Evolutionary conservation across 2,113 vertebrate species (phyloP), one percentile per base, ranked within the genome.

Genomic region (Collichthys lucidus): DNA sequence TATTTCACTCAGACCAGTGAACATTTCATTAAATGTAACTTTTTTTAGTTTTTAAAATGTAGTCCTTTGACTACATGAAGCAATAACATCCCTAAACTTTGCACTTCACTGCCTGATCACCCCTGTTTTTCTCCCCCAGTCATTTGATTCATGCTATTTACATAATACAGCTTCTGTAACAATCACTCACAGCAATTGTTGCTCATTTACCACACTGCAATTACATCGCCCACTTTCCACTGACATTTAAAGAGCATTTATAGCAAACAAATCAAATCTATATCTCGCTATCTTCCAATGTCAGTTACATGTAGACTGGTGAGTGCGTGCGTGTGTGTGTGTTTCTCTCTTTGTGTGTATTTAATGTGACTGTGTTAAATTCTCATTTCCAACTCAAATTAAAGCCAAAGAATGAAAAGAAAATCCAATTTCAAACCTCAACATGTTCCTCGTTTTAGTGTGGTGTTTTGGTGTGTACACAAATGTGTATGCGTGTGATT

Each of bases 101-200:
- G 11, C 8, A 20, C 22, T 69, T 2, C 17, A 31, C 20, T 29
- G 14, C 22, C 17, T 62, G 3, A 40, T 24, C 61, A 44, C 16
- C n/a, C 29, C 19, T 61, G 26, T 49, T 73, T 71, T 59, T 35
- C 60, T 9, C 10, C n/a, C 42, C 26, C 12, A 50, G 3, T 44
- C 26, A 65, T 69, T 50, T 52, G 11, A 64, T 44, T 73, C 31
- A 19, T 57, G 52, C 22, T 46, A 26, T 74, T 76, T 62, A 31
- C 53, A 78, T 42, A 22, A 15, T 47, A 35, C 47, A 64, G 55
- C 40, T 66, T 69, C 19, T 31, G 16, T 74, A 22, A 49, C 46
- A 86, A 64, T 62, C 19, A 57, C n/a, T 50, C n/a, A 26, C 79
- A 85, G 68, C 85, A 87, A 75, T 89, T 90, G 84, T 91, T 91